phyloP scores from a whole-genome alignment of 2,888 invertebrate species.

The Chelonus formosanus region DNA sequence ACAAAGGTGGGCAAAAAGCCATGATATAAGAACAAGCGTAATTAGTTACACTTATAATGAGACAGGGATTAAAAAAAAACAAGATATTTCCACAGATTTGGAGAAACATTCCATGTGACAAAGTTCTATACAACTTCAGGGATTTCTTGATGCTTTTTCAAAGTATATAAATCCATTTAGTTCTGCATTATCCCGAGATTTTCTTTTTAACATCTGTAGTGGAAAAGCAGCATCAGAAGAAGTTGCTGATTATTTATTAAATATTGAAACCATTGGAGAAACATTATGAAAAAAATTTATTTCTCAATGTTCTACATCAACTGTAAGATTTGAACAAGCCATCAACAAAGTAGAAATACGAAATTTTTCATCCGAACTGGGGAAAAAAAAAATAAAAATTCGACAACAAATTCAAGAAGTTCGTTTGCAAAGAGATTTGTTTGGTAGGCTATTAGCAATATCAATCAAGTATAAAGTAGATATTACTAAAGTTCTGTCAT shows the following conservation, averaged over 20 bases:
- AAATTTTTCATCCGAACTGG: constrained; percentile 39
- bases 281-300: constrained; percentile 34
- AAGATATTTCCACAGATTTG: constrained; percentile 30
- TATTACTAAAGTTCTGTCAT: constrained; percentile 32
- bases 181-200: constrained; percentile 34
- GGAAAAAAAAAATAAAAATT: constrained; percentile 32
- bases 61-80: constrained; percentile 32
- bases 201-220: constrained; percentile 42
- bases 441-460: constrained; percentile 36
- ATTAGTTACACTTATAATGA: constrained; percentile 39
- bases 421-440: constrained; percentile 34
- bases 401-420: constrained; percentile 36
- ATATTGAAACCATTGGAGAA: constrained; percentile 33
- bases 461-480: constrained; percentile 30
- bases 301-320: constrained; percentile 38
- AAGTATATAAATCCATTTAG: constrained; percentile 45
- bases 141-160: constrained; percentile 21
- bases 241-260: constrained; percentile 41
- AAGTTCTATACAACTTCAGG: too few relatives aligned
- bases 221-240: constrained; percentile 44
- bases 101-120: too few relatives aligned
- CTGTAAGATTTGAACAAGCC: constrained; percentile 37
- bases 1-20: constrained; percentile 43
- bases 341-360: constrained; percentile 37
- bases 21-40: constrained; percentile 37